Evolutionary conservation across 2,113 vertebrate species (phyloP).

Genomic region (Elaphurus davidianus): DNA sequence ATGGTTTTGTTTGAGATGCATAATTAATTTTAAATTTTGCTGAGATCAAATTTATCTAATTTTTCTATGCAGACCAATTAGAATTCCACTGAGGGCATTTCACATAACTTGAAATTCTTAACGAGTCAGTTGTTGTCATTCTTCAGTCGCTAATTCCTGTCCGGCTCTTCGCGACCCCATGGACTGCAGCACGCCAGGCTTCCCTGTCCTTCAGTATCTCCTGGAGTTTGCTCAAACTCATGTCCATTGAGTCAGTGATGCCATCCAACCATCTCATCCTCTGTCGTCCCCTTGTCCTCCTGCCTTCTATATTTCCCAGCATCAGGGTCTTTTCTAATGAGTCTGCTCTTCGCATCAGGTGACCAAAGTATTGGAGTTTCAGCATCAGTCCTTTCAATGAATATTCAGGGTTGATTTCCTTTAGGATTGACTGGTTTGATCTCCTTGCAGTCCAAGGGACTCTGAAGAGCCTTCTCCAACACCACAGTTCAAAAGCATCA

Average conservation of each 20-base stretch:
- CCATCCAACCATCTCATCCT: not conserved
- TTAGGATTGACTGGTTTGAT: not conserved
- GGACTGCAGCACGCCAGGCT: not conserved
- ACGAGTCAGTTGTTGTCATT: not conserved
- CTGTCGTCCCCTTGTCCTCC: not conserved
- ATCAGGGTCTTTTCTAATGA: not conserved
- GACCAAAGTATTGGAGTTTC: not conserved
- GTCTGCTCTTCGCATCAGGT: not conserved
- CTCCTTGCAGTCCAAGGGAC: not conserved
- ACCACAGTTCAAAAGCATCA: not conserved
- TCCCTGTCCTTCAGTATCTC: not conserved
- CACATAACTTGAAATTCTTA: not conserved
- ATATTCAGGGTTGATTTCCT: not conserved
- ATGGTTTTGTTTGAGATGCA: not conserved
- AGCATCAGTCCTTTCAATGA: not conserved
- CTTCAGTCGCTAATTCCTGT: not conserved
- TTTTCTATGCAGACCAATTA: not conserved
- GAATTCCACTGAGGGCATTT: not conserved
- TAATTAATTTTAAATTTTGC: not conserved
- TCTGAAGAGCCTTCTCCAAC: not conserved
- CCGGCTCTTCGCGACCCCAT: fast-evolving
- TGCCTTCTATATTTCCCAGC: not conserved
- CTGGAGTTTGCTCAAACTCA: fast-evolving
- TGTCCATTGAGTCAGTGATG: fast-evolving
- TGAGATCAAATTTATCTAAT: not conserved